Evolutionary conservation across 2,888 invertebrate genomes (phyloP), one percentile per base, ranked within the genome.

Genomic region (Meliscaeva auricollis): DNA sequence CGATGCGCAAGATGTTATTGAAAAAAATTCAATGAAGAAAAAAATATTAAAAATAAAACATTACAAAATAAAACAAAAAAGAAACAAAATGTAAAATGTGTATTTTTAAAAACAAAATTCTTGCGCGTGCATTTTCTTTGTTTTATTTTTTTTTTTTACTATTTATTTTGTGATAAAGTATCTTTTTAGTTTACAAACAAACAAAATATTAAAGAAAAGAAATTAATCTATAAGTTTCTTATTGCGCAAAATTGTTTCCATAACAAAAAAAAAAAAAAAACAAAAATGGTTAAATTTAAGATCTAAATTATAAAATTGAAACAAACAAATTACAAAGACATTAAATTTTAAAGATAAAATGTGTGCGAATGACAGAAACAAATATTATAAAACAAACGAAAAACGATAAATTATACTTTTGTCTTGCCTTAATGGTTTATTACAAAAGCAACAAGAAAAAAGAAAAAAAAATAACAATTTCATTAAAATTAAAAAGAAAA

Each of bases 281-380:
- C 35, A 72, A 56, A 41, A 62, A 77, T 62, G 68, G 46, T 75
- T 32, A 75, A 83, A 32, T 54, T 75, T 75, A 75, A 58, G 17
- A 68, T 68, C 15, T 70, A 75, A 69, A 74, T 64, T 54, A 62
- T 60, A 60, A 66, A 38, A 50, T 41, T 20, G 13, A n/a, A 52
- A 38, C 11, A 62, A 60, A 74, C n/a, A 75, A 83, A 48, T 66
- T 54, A 68, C 64, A 84, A 84, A 84, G 84, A 84, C 84, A 84
- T 80, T 84, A 70, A 64, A 66, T 56, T 78, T 62, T 54, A 74
- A 62, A 41, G 62, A 50, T 32, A 13, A 62, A 52, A 72, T 32
- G 60, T 50, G 70, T 75, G 58, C 80, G 80, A 84, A 80, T 84
- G 84, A 84, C 84, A 80, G 84, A 75, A 84, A 78, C 72, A 70